Evolutionary conservation across 2,113 vertebrate species (phyloP).

Genomic region (Alouatta palliata): DNA sequence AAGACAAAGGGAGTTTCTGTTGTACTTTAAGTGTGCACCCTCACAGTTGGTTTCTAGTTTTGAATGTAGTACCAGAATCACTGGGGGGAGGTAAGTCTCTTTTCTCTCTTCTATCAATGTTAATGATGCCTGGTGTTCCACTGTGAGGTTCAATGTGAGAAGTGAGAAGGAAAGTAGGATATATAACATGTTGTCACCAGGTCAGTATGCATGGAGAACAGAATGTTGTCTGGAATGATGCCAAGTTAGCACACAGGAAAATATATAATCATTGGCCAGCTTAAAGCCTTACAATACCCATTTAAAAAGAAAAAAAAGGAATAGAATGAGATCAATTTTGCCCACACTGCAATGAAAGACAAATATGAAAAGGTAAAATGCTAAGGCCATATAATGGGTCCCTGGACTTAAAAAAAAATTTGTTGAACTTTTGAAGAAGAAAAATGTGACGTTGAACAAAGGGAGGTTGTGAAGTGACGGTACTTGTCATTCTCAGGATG

Average conservation of each 20-base stretch:
- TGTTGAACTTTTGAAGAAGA: conserved; percentile 39
- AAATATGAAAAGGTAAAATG: not conserved
- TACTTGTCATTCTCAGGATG: not conserved
- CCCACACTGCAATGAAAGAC: not conserved
- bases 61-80: not conserved
- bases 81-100: accelerated
- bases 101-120: not conserved
- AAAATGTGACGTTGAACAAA: conserved; percentile 58
- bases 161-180: not conserved
- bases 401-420: conserved; percentile 24
- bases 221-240: not conserved
- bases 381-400: not conserved
- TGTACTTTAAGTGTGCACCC: not conserved
- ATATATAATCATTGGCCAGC: not conserved
- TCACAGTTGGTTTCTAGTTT: not conserved
- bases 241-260: not conserved
- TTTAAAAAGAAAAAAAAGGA: not conserved
- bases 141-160: not conserved
- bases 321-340: not conserved
- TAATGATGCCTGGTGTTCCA: not conserved
- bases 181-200: not conserved
- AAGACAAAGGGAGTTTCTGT: not conserved
- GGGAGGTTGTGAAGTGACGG: conserved; percentile 9
- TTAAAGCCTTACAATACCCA: not conserved
- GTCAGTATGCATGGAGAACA: not conserved